Evolutionary conservation across 2,888 invertebrate genomes (phyloP).

Genomic region (Melipona beecheii): DNA sequence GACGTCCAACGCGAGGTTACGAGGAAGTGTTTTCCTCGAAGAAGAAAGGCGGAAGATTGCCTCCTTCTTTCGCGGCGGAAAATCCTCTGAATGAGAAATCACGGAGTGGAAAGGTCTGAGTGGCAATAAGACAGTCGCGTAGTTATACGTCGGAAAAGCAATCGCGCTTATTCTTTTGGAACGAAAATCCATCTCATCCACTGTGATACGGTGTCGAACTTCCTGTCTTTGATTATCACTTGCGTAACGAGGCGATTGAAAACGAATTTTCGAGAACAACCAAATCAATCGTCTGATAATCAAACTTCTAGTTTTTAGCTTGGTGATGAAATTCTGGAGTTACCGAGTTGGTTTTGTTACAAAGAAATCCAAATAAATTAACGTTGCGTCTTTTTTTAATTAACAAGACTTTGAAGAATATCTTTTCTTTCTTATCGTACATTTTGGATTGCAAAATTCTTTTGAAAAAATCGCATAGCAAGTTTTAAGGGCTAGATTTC

Average conservation of each 20-base stretch:
- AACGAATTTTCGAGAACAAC: not conserved
- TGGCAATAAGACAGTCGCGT: not conserved
- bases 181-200: not conserved
- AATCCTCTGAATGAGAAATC: slow-evolving; percentile 52
- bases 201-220: not conserved
- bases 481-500: too few relatives aligned
- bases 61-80: slow-evolving; percentile 52
- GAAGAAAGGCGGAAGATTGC: slow-evolving; percentile 58
- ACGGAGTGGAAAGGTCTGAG: slow-evolving; percentile 52
- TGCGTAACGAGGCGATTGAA: not conserved
- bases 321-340: not conserved
- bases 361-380: not conserved
- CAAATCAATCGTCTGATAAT: not conserved
- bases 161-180: not conserved
- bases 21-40: slow-evolving; percentile 57
- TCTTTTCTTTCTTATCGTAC: too few relatives aligned
- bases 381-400: not conserved
- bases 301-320: not conserved
- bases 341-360: too few relatives aligned
- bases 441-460: too few relatives aligned
- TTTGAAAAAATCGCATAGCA: too few relatives aligned
- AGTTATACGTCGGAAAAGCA: not conserved
- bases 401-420: not conserved
- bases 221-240: not conserved
- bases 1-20: slow-evolving; percentile 66